Conservation (phyloP, 2,113 vertebrate genomes). For the Pseudorasbora parva region DNA sequence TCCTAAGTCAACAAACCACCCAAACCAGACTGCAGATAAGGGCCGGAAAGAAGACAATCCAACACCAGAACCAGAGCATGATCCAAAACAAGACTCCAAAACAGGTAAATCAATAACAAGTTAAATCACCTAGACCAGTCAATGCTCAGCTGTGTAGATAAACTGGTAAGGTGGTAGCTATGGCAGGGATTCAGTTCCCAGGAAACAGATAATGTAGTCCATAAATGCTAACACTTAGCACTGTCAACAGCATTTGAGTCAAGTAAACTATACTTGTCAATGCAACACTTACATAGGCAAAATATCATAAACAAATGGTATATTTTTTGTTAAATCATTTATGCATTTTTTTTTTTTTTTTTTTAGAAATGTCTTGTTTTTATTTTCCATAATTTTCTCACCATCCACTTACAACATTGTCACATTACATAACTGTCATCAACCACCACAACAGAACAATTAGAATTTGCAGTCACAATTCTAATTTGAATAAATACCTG, state of each 20-base stretch:
- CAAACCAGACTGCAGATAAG: slow-evolving; percentile 50
- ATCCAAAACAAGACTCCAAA: slow-evolving; percentile 31
- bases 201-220: background rate
- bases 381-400: background rate
- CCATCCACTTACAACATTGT: background rate
- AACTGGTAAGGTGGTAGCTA: background rate
- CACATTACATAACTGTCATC: background rate
- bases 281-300: background rate
- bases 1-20: slow-evolving; percentile 31
- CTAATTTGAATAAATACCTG: background rate
- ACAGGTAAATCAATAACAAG: slow-evolving; percentile 64
- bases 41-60: slow-evolving; percentile 37
- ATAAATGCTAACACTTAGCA: background rate
- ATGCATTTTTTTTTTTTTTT: no score
- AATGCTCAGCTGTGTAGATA: background rate
- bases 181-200: background rate
- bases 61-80: slow-evolving; percentile 45
- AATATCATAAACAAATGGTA: background rate
- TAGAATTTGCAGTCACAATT: background rate
- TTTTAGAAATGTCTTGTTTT: background rate
- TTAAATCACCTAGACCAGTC: background rate
- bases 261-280: background rate
- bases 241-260: background rate
- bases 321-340: background rate
- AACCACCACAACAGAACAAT: background rate